phyloP scores from a whole-genome alignment of 2,888 invertebrate genomes.

The Orchestes rusci region DNA sequence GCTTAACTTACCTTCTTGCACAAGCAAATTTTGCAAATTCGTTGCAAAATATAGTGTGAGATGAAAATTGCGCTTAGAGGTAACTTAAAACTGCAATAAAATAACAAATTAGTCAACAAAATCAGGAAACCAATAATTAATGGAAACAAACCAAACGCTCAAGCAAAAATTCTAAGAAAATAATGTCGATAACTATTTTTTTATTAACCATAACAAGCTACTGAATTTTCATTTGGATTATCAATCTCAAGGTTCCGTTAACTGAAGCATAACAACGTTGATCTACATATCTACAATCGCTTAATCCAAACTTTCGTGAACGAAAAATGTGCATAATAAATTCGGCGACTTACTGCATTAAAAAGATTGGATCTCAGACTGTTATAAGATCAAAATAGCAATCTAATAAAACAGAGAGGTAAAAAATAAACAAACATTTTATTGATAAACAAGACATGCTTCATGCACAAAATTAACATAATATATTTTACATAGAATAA shows the following conservation, averaged over 20 bases:
- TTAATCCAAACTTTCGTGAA: not conserved
- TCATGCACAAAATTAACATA: constrained; percentile 18
- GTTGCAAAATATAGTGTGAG: constrained; percentile 28
- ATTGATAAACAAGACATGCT: constrained; percentile 17
- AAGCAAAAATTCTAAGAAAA: too few relatives aligned
- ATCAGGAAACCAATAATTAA: constrained; percentile 19
- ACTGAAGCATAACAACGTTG: too few relatives aligned
- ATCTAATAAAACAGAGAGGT: constrained; percentile 14
- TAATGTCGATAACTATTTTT: too few relatives aligned
- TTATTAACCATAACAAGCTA: too few relatives aligned
- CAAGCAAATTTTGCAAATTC: constrained; percentile 27
- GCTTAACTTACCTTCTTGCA: constrained; percentile 29
- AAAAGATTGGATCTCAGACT: too few relatives aligned
- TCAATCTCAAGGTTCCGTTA: too few relatives aligned
- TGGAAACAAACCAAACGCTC: constrained; percentile 11
- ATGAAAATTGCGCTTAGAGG: constrained; percentile 41
- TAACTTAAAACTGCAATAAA: constrained; percentile 47
- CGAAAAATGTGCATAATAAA: not conserved
- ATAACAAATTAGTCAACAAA: constrained; percentile 41
- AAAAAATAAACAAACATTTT: constrained; percentile 16
- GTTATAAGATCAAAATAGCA: too few relatives aligned
- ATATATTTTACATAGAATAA: too few relatives aligned
- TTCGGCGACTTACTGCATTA: not conserved
- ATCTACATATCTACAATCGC: too few relatives aligned
- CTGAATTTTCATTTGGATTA: too few relatives aligned